phyloP scores from a whole-genome alignment of 2,888 invertebrate species.

The Yponomeuta cagnagella region DNA sequence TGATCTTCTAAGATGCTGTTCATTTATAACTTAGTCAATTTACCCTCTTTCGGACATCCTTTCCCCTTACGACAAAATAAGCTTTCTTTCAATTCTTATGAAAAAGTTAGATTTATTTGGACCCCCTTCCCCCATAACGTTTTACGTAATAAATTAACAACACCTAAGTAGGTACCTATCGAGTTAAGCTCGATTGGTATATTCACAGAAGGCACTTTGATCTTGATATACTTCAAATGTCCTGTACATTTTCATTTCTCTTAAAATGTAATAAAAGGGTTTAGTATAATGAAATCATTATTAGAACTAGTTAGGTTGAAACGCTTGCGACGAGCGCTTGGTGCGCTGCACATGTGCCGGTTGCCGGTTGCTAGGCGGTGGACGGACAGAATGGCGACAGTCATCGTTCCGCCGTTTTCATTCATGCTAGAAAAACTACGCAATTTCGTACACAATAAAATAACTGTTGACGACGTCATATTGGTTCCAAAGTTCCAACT shows the following conservation, averaged over 20 bases:
- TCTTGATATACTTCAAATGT: too few relatives aligned
- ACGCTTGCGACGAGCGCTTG: slow-evolving; percentile 35
- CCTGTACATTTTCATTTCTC: not conserved
- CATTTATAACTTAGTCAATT: too few relatives aligned
- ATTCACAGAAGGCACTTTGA: too few relatives aligned
- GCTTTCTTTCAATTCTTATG: too few relatives aligned
- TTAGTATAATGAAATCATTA: slow-evolving; percentile 40
- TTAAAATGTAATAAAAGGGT: not conserved
- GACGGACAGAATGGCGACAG: slow-evolving; percentile 39
- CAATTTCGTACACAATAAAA: not conserved
- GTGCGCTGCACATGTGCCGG: slow-evolving; percentile 55
- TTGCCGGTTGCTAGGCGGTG: slow-evolving; percentile 49
- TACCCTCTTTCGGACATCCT: too few relatives aligned
- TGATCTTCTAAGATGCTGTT: not conserved
- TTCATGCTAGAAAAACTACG: slow-evolving; percentile 43
- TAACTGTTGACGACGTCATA: not conserved
- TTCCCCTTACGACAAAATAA: too few relatives aligned
- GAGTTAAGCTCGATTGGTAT: too few relatives aligned
- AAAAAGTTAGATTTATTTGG: too few relatives aligned
- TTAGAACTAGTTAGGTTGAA: slow-evolving; percentile 42
- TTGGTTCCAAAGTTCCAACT: not conserved
- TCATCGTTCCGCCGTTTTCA: slow-evolving; percentile 36
- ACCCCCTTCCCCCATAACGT: too few relatives aligned
- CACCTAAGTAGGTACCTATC: too few relatives aligned
- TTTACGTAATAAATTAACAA: too few relatives aligned